Base-by-base conservation (phyloP, 2,888 invertebrate species). In the Ochropleura leucogaster region DNA sequence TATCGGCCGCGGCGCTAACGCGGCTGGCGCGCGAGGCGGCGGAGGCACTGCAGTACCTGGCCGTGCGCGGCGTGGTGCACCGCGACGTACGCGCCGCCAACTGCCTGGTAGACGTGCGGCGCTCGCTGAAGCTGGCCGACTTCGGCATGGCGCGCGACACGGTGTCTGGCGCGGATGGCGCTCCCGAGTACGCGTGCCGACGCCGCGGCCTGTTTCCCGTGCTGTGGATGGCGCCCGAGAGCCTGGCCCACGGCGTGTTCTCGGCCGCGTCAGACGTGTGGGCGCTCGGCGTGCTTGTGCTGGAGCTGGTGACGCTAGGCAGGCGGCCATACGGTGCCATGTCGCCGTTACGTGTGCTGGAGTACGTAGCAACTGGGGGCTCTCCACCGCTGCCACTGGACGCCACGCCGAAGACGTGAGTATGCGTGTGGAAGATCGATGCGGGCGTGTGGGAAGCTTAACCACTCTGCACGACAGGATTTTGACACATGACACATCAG, bases 201-300 rank as follows among this genome's bases (percentile, higher is more conserved):
- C 97, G 98, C 49, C 98, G 98, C 93, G 98, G 97, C 87, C 97
- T 98, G 97, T 95, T 99, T 76, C 99, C 99, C 0, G 98, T 98
- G 3, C 96, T 98, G 79, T 99, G 99, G 98, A 99, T 99, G 99
- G 98, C 99, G 0, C 99, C 99, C 0, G 99, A 99, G 94, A 98
- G 98, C 85, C 94, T 99, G 51, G 97, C 97, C 3, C 94, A 97
- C 40, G 99, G 99, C 3, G 96, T 98, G 74, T 99, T 98, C 92
- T 98, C 98, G 0, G 97, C 98, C 12, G 97, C 98, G 55, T 98
- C 98, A 0, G 99, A 99, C 92, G 97, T 98, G 57, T 99, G 99
- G 99, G 98, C 98, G 75, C 98, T 97, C 89, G 99, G 99, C 20
- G 98, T 99, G 64, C 96, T 99, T 4, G 93, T 98, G 9, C 98